phyloP scores from a whole-genome alignment of 1,140 invertebrate species.

The Cyphomyrmex costatus region DNA sequence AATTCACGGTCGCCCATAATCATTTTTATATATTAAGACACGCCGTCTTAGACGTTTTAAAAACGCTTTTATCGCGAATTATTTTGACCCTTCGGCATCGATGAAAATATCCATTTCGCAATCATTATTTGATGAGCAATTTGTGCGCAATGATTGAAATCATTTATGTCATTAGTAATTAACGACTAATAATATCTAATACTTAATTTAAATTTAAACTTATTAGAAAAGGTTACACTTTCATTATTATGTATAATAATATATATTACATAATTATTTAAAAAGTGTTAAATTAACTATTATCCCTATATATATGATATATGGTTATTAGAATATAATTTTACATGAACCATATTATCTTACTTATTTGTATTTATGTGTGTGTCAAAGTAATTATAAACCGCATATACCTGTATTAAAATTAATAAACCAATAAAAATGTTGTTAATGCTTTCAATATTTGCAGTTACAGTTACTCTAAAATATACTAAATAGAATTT shows the following conservation, averaged over 20 bases:
- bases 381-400: too few species aligned
- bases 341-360: neutral
- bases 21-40: neutral
- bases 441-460: too few species aligned
- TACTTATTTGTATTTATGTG: too few species aligned
- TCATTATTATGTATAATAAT: too few species aligned
- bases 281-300: neutral
- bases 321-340: neutral
- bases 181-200: neutral
- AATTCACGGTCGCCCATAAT: neutral
- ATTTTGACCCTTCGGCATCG: neutral
- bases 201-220: slow-evolving; percentile 3
- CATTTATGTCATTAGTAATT: neutral
- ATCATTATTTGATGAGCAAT: neutral
- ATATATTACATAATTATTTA: neutral
- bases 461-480: too few species aligned
- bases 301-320: too few species aligned
- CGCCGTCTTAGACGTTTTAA: neutral
- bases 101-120: neutral
- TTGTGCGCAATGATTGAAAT: neutral
- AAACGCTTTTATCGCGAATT: neutral
- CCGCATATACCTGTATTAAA: too few species aligned
- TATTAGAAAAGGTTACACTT: neutral
- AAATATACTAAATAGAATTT: too few species aligned
- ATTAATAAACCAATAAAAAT: too few species aligned